Base-by-base conservation (phyloP, 2,888 invertebrate species). In the Campoplex nolae region DNA sequence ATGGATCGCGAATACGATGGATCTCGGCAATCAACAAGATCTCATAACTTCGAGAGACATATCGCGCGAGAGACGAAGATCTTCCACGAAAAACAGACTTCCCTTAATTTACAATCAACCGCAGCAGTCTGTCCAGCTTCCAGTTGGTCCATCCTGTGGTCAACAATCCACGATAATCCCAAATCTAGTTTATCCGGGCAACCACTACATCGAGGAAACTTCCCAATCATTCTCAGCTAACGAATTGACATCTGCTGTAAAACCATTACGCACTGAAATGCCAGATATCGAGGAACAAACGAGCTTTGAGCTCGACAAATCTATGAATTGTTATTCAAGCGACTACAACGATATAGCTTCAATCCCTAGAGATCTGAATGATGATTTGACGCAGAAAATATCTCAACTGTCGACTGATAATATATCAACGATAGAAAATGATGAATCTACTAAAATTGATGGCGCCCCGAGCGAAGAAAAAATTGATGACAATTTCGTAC, bases 221-320 rank as follows among this genome's bases (percentile, higher is more conserved):
- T 48, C 9, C 11, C 13, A 73, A 58, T 70, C 18, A 16, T 56
- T 16, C 28, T 71, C 71, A 16, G n/a, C 67, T 11, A 74, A 38
- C 58, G 86, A 86, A 58, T 56, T 67, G 0, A 18, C 70, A 35
- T 9, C 76, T 3, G 11, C 13, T 2, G 18, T 13, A n/a, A 88
- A 80, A 71, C 9, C 68, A 45, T 68, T 16, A 51, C 90, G 91
- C 35, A 80, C 91, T 74, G 92, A 92, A 28, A 92, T 93, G 92
- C 90, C 92, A 3, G 88, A 93, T 74, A 92, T 93, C 67, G 90
- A 92, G 45, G 93, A 93, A 32, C 84, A 78, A 48, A 28, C 74
- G 51, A 86, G 83, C 18, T 76, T 86, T 51, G 80, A 84, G 70
- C 78, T 90, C 11, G 90, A 90, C 78, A 92, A 92, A 51, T 68